Evolutionary conservation across 2,797 vertebrate genomes (phyloP).

Genomic region (Ctenopoma multispine): DNA sequence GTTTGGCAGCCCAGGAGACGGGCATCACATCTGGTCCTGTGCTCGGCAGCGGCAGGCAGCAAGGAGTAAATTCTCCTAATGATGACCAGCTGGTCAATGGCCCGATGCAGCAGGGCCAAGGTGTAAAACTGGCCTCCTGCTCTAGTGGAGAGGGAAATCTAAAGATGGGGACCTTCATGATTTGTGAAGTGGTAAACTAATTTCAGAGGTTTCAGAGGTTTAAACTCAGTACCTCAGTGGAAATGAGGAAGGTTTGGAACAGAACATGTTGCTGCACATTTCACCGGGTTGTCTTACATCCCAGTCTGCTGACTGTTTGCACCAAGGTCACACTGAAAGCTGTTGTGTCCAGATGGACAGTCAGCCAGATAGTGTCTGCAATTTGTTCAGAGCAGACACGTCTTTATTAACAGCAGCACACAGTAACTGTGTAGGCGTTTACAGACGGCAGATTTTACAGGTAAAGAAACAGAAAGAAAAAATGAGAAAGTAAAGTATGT

Average conservation of each 20-base stretch:
- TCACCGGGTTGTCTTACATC: background rate
- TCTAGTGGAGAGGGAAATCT: conserved; percentile 53
- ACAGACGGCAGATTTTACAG: no score
- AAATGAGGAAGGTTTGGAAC: conserved; percentile 27
- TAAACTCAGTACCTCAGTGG: background rate
- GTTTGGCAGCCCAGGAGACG: conserved; percentile 66
- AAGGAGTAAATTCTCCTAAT: conserved; percentile 73
- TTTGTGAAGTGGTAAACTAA: conserved; percentile 41
- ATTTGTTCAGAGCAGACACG: no score
- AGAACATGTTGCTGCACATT: background rate
- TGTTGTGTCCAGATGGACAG: conserved; percentile 29
- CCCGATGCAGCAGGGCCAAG: conserved; percentile 23
- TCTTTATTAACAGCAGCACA: no score
- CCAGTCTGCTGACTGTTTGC: conserved; percentile 12
- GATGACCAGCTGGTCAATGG: conserved; percentile 66
- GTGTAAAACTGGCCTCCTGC: conserved; percentile 52
- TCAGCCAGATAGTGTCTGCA: no score
- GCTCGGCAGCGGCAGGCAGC: conserved; percentile 49
- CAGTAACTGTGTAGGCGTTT: no score
- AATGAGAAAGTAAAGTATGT: no score
- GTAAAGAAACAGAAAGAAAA: no score
- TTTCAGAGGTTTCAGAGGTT: conserved; percentile 3
- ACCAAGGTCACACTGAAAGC: conserved; percentile 33
- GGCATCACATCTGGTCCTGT: conserved; percentile 68
- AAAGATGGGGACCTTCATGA: conserved; percentile 37